Evolutionary conservation across 2,113 vertebrate species (phyloP).

Genomic region (Dipodomys spectabilis): DNA sequence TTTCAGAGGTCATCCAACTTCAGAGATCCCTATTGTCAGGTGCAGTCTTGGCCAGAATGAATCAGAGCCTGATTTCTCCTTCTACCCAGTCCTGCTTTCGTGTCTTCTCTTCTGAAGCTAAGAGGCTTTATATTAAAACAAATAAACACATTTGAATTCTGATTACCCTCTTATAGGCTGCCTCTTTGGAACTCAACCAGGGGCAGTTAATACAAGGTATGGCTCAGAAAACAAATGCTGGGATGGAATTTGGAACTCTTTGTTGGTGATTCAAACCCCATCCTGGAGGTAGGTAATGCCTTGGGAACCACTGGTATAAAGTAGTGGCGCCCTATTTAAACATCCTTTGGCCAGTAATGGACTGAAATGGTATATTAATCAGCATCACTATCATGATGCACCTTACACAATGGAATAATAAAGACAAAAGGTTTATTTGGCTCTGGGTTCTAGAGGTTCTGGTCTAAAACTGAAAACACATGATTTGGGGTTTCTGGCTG

Average conservation of each 20-base stretch:
- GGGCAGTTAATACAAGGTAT: background rate
- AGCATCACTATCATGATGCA: background rate
- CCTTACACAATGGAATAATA: background rate
- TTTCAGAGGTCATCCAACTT: background rate
- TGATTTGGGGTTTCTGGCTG: too few species aligned
- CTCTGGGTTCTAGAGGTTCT: background rate
- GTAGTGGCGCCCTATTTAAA: too few species aligned
- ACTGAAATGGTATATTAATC: background rate
- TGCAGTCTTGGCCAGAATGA: background rate
- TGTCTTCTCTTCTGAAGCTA: background rate
- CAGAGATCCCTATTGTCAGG: background rate
- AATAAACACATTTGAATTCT: background rate
- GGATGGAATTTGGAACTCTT: background rate
- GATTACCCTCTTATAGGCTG: background rate
- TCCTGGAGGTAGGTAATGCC: background rate
- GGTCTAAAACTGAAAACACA: too few species aligned
- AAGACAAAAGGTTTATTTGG: background rate
- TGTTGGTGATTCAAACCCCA: background rate
- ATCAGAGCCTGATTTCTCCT: background rate
- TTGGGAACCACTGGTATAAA: too few species aligned
- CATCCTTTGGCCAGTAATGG: too few species aligned
- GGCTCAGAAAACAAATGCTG: background rate
- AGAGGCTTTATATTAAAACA: background rate
- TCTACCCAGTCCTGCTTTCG: background rate
- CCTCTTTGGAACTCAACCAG: background rate